Evolutionary conservation across 2,797 vertebrate genomes (phyloP).

Genomic region (Staurois parvus): DNA sequence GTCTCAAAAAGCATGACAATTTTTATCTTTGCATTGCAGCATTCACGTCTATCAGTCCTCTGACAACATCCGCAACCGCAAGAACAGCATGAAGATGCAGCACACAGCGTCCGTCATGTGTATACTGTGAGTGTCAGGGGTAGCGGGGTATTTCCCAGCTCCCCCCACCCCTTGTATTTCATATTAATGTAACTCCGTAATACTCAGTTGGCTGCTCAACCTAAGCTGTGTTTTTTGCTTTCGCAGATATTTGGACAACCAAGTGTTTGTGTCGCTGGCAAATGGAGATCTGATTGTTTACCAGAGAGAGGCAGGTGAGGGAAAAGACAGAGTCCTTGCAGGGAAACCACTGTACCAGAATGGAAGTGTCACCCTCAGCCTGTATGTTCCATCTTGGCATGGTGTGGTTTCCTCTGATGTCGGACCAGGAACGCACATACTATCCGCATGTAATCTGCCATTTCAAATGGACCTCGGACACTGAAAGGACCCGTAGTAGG

Average conservation of each 20-base stretch:
- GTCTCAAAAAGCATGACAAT: constrained; percentile 74
- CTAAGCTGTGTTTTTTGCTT: neutral
- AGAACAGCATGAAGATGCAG: constrained; percentile 99
- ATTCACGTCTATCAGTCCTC: constrained; percentile 99
- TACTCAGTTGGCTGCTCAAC: no score
- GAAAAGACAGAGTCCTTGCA: no score
- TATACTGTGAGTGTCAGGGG: constrained; percentile 84
- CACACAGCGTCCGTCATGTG: constrained; percentile 91
- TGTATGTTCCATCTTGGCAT: no score
- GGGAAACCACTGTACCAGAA: no score
- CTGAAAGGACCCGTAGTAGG: no score
- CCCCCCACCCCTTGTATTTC: no score
- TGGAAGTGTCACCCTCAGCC: no score
- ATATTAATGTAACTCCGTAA: no score
- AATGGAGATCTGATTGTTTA: constrained; percentile 94
- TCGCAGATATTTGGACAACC: constrained; percentile 92
- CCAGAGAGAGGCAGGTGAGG: constrained; percentile 93
- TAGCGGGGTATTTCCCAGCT: neutral
- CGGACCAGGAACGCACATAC: no score
- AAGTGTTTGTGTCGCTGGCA: constrained; percentile 95
- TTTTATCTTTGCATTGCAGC: constrained; percentile 82
- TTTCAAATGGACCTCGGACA: no score
- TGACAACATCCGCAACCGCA: constrained; percentile 96
- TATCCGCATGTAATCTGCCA: no score
- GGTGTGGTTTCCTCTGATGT: no score